Conservation (phyloP, 2,113 vertebrate genomes). For the Peucedramus taeniatus region DNA sequence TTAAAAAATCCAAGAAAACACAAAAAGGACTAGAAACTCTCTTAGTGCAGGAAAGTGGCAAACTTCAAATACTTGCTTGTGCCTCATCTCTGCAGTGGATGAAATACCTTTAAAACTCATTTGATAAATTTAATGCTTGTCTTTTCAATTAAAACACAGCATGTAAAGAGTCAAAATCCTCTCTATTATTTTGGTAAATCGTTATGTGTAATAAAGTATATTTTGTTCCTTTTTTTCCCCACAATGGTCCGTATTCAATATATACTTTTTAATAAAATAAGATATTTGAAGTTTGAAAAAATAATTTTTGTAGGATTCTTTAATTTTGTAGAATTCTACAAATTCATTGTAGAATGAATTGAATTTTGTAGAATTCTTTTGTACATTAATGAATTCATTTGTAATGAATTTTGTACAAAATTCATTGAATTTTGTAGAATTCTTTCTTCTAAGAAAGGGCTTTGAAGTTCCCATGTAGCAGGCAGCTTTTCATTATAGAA, state of each 20-base stretch:
- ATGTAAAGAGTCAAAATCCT: background rate
- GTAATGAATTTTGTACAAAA: too few species aligned
- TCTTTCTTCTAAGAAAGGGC: background rate
- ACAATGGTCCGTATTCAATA: background rate
- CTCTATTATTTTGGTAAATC: background rate
- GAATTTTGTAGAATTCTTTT: too few species aligned
- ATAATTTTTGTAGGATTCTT: too few species aligned
- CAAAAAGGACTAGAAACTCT: background rate
- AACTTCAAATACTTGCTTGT: background rate
- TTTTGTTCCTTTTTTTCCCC: background rate
- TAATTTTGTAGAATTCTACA: too few species aligned
- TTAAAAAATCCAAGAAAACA: background rate
- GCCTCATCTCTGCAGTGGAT: background rate
- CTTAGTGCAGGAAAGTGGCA: background rate
- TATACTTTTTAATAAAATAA: background rate
- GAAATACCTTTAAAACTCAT: background rate
- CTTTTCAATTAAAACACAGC: background rate
- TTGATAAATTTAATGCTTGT: background rate
- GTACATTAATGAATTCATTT: too few species aligned
- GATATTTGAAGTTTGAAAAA: background rate
- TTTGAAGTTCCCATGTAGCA: background rate
- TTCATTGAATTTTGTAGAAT: too few species aligned
- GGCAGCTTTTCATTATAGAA: background rate
- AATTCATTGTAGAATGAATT: too few species aligned
- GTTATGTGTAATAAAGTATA: background rate